Base-by-base conservation (phyloP, 1,140 invertebrate genomes). In the Leptinotarsa texana region DNA sequence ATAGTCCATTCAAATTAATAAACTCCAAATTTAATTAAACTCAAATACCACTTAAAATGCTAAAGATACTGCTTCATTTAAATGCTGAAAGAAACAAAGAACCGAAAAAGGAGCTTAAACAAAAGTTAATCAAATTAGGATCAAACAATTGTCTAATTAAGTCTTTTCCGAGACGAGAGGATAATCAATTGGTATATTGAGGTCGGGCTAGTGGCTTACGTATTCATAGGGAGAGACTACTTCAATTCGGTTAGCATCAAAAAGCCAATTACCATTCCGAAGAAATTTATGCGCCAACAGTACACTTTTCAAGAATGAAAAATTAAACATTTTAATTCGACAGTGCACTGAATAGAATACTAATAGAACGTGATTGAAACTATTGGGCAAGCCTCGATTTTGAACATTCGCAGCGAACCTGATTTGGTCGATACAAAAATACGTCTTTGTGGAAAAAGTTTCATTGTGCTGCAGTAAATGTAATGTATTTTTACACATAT, bases 81-180 rank as follows among this genome's bases (percentile, higher is more conserved):
- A 73, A 77, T 77, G 68, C 66, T 73, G 72, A 77, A 74, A 57
- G 68, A 74, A 74, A 69, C 66, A 77, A 77, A 67, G 71, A 68
- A 57, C 69, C 61, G 51, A 51, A 63, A 61, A 79, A 79, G 72
- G 65, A 75, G 74, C 69, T 66, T 75, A 62, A 74, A 79, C 75
- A 75, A 77, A 79, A 76, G 78, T 76, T 77, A 79, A 79, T 79
- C 73, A 77, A 74, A 79, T 79, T 79, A 73, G 74, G 69, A 79
- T 79, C 78, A 79, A 79, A 79, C 78, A 79, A 79, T 79, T 77
- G 78, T 75, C 75, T 77, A 79, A 79, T 79, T 79, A 79, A 57
- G 51, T 57, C 15, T 57, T 57, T 18, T 15, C 51, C 51, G n/a
- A 57, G 51, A 57, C 51, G 51, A 57, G 51, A 57, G 51, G 51